Evolutionary conservation across 1,140 invertebrate genomes (phyloP), one percentile per base, ranked within the genome.

Genomic region (Penaeus vannamei): DNA sequence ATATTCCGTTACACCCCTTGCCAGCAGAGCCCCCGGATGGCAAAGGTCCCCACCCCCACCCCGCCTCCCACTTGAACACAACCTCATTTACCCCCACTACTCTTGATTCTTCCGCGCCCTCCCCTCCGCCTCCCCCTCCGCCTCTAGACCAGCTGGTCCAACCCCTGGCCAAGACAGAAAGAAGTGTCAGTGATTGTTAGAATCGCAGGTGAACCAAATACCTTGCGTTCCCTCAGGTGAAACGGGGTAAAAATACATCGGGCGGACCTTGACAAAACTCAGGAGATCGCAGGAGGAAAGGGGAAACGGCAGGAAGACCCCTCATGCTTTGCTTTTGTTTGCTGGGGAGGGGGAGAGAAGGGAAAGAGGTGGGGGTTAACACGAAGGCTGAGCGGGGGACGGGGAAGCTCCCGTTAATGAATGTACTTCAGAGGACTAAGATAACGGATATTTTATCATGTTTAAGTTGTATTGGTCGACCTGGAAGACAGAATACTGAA

Each of bases 1-100:
- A 89, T 89, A 89, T 89, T 89, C 87, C 81, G 87, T 89, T 89
- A 89, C 87, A 89, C 87, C n/a, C 66, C 53, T 84, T 89, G 87
- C 87, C 87, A 89, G 82, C 53, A 62, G 69, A 53, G 42, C n/a
- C 80, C 36, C 36, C 80, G 26, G 80, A 26, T 53, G 42, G 80
- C 42, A 20, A 60, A 22, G 26, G 12, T 59, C 59, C 42, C 80
- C 80, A 22, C 42, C 29, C 23, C 23, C 42, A 26, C 53, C 42
- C 8, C 12, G 22, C 76, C 76, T 22, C 66, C 66, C 77, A 46
- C 84, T 72, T 32, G 29, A 59, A 72, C 59, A 64, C 46, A 32
- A 53, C 79, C 46, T 76, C 29, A 69, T 60, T 66, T 66, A 42
- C 29, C 29, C 84, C 66, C 53, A 72, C 32, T 72, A 72, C 66